Base-by-base conservation (phyloP, 2,888 invertebrate species). In the Tenthredo distinguenda region DNA sequence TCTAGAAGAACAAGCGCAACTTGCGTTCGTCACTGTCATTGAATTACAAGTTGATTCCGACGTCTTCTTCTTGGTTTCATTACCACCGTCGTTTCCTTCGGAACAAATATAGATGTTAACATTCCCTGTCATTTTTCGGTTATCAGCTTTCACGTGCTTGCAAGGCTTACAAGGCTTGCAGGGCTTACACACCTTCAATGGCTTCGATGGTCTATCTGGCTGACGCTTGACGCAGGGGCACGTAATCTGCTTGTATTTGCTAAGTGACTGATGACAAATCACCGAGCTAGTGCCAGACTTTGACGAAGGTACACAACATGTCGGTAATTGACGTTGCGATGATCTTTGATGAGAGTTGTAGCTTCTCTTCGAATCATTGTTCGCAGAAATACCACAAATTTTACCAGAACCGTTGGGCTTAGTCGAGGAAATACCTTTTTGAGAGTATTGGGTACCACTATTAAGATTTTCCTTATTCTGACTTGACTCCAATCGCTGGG, bases 71-170 rank as follows among this genome's bases (percentile, higher is more conserved):
- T 88, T 82, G 1, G 55, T 43, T 18, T 71, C 82, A 31, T 79
- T 85, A n/a, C 79, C 15, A 31, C 87, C 90, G 0, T 90, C 90
- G 7, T 86, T 88, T 0, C 89, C 87, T 71, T 91, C 90, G 4
- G 91, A 92, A 31, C 91, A 92, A n/a, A 92, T 91, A 85, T 92
- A 92, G 37, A 92, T 91, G 71, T 92, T 92, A 2, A 92, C 90
- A 58, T 91, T 91, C 21, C 92, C 91, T 0, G 90, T 91, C 91
- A 92, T 91, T 10, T 86, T 87, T 47, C 91, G 91, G 86, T 91
- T 90, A 76, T 92, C 91, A 2, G 34, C 58, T 55, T 85, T 43
- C 47, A 47, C 26, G n/a, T 68, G 83, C 26, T 50, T 83, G 50
- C 68, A 68, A 47, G 83, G 68, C n/a, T 82, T 82, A 43, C 31